A percentile compares a stretch with the other conserved stretches of the same genome.
These are phyloP conservation scores for Camponotus fellah DNA, from an alignment of 2,888 invertebrate species.

Conservation along the genomic window DNA sequence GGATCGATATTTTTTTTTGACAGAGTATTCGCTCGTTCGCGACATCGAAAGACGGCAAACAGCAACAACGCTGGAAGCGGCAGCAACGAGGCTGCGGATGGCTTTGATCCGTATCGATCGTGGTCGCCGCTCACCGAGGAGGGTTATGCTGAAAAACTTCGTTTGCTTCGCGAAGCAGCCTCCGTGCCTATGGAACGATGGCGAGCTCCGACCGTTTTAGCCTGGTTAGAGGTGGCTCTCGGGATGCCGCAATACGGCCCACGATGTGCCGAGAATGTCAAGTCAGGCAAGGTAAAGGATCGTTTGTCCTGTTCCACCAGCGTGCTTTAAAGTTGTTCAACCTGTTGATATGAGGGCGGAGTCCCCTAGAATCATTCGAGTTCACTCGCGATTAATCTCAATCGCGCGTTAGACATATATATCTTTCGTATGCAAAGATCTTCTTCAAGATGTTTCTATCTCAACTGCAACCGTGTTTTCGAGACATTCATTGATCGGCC, in stretches of 20 bases:
- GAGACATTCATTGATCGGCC: not conserved
- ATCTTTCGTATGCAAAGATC: not conserved
- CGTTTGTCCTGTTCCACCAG: not conserved
- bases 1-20: constrained; percentile 19
- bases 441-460: not conserved
- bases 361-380: not conserved
- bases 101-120: constrained; percentile 87
- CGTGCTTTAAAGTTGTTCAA: constrained; percentile 16
- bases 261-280: constrained; percentile 96
- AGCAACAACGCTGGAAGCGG: constrained; percentile 87
- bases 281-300: constrained; percentile 94
- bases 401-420: not conserved
- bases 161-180: constrained; percentile 93
- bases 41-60: constrained; percentile 93
- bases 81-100: constrained; percentile 87
- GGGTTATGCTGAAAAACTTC: constrained; percentile 92
- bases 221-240: constrained; percentile 97
- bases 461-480: not conserved
- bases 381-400: not conserved
- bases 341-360: not conserved
- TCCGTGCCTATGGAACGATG: constrained; percentile 95
- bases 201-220: constrained; percentile 97
- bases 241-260: constrained; percentile 98
- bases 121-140: constrained; percentile 91
- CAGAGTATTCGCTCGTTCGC: constrained; percentile 94